A percentile compares a stretch with the other conserved stretches of the same genome.
phyloP scores from a whole-genome alignment of 2,797 vertebrate species.

The Paramormyrops hopkinsi region DNA sequence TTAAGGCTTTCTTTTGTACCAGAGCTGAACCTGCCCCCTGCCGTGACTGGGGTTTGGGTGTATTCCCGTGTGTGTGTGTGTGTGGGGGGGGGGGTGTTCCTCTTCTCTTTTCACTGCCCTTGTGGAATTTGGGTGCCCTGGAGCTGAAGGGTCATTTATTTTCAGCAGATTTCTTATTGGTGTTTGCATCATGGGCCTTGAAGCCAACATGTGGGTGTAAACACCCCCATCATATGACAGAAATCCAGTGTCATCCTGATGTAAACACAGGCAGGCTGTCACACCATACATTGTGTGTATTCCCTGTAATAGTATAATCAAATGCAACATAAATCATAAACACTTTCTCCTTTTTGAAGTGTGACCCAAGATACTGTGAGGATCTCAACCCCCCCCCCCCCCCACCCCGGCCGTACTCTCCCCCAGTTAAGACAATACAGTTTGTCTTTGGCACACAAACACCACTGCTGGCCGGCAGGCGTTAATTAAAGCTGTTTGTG shows the following conservation, averaged over 20 bases:
- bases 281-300: background rate
- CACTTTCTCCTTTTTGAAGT: background rate
- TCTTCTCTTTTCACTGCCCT: background rate
- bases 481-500: conserved; percentile 44
- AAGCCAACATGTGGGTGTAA: background rate
- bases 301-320: background rate
- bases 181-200: background rate
- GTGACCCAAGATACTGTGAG: background rate
- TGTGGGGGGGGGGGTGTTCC: background rate
- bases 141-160: background rate
- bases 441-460: conserved; percentile 40
- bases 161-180: background rate
- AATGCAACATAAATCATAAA: background rate
- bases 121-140: background rate
- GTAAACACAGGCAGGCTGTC: background rate
- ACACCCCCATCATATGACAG: too few species aligned
- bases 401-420: background rate
- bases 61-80: background rate
- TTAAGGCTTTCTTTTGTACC: background rate
- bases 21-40: conserved; percentile 7
- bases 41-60: background rate
- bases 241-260: background rate
- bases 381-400: background rate
- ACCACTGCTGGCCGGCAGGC: conserved; percentile 41
- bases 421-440: conserved; percentile 32